These are phyloP conservation scores for Stictocephala bisonia DNA, from an alignment of 2,888 invertebrate species.

Conservation along the genomic window DNA sequence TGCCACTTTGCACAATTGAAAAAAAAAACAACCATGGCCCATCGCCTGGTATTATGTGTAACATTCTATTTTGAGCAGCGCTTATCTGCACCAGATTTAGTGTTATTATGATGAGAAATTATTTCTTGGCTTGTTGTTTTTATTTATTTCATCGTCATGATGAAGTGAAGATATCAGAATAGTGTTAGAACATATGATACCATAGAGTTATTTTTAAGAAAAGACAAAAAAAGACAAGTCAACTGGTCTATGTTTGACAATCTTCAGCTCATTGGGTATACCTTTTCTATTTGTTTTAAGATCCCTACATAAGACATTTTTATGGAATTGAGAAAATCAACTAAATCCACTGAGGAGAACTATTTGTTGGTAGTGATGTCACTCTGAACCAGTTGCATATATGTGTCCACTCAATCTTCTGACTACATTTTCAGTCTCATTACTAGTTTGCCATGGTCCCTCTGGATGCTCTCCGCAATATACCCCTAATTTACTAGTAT, in stretches of 20 bases:
- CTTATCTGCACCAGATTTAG: constrained; percentile 49
- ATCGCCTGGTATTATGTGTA: constrained; percentile 46
- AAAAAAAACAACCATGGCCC: constrained; percentile 51
- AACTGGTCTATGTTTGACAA: constrained; percentile 24
- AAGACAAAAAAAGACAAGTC: constrained; percentile 40
- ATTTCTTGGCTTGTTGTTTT: constrained; percentile 49
- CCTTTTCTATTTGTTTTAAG: constrained; percentile 35
- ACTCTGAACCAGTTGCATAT: constrained; percentile 43
- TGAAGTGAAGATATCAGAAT: constrained; percentile 48
- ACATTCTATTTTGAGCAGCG: constrained; percentile 46
- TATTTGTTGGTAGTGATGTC: constrained; percentile 60
- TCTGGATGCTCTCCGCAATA: too few relatives aligned
- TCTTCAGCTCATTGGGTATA: constrained; percentile 41
- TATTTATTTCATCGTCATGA: constrained; percentile 36
- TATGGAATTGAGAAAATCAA: constrained; percentile 46
- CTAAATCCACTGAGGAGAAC: constrained; percentile 50
- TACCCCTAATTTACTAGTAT: too few relatives aligned
- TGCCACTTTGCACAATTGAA: constrained; percentile 48
- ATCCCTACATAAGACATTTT: constrained; percentile 54
- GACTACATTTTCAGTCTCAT: too few relatives aligned
- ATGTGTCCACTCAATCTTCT: not conserved
- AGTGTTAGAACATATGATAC: constrained; percentile 40
- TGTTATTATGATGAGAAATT: constrained; percentile 48
- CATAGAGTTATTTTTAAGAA: constrained; percentile 27
- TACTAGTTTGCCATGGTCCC: too few relatives aligned